phyloP scores from a whole-genome alignment of 1,140 invertebrate genomes.

The Rhopalosiphum maidis region DNA sequence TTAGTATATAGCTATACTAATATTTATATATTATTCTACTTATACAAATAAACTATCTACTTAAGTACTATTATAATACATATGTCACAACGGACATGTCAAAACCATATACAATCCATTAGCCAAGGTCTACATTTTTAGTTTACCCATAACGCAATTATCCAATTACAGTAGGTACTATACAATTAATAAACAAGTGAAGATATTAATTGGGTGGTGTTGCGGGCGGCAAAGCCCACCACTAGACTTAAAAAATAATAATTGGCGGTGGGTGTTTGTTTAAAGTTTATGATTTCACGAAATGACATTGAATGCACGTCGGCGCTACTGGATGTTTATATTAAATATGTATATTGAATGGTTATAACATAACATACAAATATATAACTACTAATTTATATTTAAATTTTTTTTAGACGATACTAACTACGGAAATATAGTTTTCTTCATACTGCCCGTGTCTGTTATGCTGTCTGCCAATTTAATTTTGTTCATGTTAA shows the following conservation, averaged over 20 bases:
- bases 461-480: constrained; percentile 70
- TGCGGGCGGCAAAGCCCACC: too few species aligned
- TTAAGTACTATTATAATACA: too few species aligned
- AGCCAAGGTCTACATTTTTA: too few species aligned
- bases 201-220: too few species aligned
- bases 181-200: too few species aligned
- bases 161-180: too few species aligned
- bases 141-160: too few species aligned
- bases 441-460: constrained; percentile 69
- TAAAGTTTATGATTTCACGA: background rate
- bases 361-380: background rate
- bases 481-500: constrained; percentile 72
- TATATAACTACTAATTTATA: background rate
- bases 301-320: background rate
- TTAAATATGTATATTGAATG: background rate
- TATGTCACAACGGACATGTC: too few species aligned
- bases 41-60: too few species aligned
- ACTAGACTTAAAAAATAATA: background rate
- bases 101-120: too few species aligned
- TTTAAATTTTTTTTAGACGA: background rate
- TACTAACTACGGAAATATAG: background rate
- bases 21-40: too few species aligned
- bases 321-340: background rate
- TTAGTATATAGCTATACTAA: too few species aligned
- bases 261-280: background rate